Evolutionary conservation across 2,888 invertebrate species (phyloP).

Genomic region (Ophion slaviceki): DNA sequence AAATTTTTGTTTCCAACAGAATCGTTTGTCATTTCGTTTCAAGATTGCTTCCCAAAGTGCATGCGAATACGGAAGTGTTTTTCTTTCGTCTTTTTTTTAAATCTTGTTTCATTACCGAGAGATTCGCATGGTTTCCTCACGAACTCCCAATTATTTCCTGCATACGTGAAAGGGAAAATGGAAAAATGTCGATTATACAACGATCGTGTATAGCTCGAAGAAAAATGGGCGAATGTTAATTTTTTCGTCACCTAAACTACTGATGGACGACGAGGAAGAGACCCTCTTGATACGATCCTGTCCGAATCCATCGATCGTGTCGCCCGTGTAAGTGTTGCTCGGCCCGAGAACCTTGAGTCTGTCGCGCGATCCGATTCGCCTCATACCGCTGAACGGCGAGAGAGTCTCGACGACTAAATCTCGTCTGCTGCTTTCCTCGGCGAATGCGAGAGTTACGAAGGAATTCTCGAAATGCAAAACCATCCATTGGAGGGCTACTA

Average conservation of each 20-base stretch:
- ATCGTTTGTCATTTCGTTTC: not conserved
- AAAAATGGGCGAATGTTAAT: not conserved
- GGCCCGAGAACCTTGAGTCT: conserved; percentile 83
- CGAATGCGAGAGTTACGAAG: conserved; percentile 89
- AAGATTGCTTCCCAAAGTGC: conserved; percentile 33
- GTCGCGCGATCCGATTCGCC: conserved; percentile 83
- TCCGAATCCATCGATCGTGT: conserved; percentile 80
- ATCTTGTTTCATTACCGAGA: conserved; percentile 78
- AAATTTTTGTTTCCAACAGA: not conserved
- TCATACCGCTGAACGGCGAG: conserved; percentile 81
- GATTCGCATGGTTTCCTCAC: conserved; percentile 83
- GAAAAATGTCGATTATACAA: conserved; percentile 52
- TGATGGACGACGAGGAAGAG: conserved; percentile 89
- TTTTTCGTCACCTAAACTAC: conserved; percentile 84
- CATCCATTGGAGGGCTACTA: conserved; percentile 94
- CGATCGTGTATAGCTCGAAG: conserved; percentile 1
- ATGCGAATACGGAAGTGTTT: conserved; percentile 48
- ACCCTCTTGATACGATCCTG: conserved; percentile 87
- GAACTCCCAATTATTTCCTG: conserved; percentile 84
- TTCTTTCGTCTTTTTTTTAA: conserved; percentile 29
- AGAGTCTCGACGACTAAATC: conserved; percentile 81
- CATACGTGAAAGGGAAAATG: conserved; percentile 57
- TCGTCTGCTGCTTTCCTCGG: conserved; percentile 85
- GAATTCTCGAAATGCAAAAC: conserved; percentile 94
- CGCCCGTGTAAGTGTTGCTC: conserved; percentile 76